These are phyloP conservation scores for Zophobas morio DNA, from an alignment of 1,140 invertebrate species.

Conservation along the genomic window DNA sequence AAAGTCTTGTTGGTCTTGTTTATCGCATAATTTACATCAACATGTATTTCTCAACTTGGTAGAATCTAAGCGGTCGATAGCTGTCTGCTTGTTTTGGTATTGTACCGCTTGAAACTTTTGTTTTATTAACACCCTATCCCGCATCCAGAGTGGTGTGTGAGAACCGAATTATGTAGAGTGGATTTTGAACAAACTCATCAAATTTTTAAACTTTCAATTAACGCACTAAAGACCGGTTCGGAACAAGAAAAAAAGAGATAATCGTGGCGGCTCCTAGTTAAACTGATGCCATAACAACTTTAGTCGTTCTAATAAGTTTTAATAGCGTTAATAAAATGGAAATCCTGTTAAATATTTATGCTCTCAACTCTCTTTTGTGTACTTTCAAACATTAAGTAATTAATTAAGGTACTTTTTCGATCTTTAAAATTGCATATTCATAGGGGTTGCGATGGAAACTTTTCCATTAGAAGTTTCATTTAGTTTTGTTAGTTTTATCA, in stretches of 20 bases:
- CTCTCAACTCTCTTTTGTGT: neutral
- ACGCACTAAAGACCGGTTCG: too few relatives aligned
- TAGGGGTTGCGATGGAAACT: neutral
- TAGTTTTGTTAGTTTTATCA: neutral
- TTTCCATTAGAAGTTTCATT: neutral
- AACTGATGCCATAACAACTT: too few relatives aligned
- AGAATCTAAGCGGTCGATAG: slow-evolving; percentile 18
- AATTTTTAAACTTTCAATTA: too few relatives aligned
- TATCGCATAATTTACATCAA: slow-evolving; percentile 23
- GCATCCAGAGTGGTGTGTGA: slow-evolving; percentile 1
- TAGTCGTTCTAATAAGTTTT: too few relatives aligned
- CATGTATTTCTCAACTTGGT: slow-evolving; percentile 6
- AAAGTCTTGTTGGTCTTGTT: neutral
- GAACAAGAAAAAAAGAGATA: too few relatives aligned
- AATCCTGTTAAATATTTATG: neutral
- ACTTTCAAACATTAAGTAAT: neutral
- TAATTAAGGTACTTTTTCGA: neutral
- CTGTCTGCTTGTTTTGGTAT: slow-evolving; percentile 27
- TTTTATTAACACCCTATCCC: slow-evolving; percentile 11
- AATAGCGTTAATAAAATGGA: neutral
- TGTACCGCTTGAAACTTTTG: slow-evolving; percentile 19
- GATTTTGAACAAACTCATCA: neutral
- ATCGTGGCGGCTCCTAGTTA: too few relatives aligned
- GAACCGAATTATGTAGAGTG: slow-evolving; percentile 1
- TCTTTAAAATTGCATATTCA: neutral